Conservation (phyloP, 2,113 vertebrate genomes). For the Daboia siamensis region DNA sequence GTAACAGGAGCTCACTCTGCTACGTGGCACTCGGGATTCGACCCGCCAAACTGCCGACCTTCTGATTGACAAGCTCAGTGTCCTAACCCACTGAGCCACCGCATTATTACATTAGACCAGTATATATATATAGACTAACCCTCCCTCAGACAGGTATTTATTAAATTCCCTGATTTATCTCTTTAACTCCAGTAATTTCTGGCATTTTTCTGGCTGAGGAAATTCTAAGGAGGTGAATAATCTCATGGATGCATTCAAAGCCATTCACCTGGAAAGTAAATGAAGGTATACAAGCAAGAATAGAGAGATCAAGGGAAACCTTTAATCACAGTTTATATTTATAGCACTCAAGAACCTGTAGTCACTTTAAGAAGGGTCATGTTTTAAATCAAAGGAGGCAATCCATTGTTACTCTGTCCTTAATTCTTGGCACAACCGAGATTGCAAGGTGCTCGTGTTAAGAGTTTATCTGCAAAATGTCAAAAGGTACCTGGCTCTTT, state of each 20-base stretch:
- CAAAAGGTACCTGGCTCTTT: constrained; percentile 32
- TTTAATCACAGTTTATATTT: constrained; percentile 24
- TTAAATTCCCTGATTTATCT: not conserved
- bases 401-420: constrained; percentile 20
- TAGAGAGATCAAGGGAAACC: constrained; percentile 10
- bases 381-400: constrained; percentile 30
- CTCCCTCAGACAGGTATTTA: not conserved
- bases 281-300: not conserved
- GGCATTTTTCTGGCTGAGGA: not conserved
- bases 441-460: constrained; percentile 28
- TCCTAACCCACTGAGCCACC: too few relatives aligned
- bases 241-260: not conserved
- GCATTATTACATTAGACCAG: not conserved
- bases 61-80: too few relatives aligned
- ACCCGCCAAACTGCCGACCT: too few relatives aligned
- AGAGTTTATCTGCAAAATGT: constrained; percentile 49
- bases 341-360: constrained; percentile 5
- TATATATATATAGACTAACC: too few relatives aligned
- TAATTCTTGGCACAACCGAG: constrained; percentile 29
- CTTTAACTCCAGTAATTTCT: not conserved
- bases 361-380: constrained; percentile 36
- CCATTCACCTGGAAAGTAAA: constrained; percentile 3
- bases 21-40: too few relatives aligned
- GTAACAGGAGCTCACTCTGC: too few relatives aligned
- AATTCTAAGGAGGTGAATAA: not conserved